Base-by-base conservation (phyloP, 2,888 invertebrate species). In the Synanthedon vespiformis region DNA sequence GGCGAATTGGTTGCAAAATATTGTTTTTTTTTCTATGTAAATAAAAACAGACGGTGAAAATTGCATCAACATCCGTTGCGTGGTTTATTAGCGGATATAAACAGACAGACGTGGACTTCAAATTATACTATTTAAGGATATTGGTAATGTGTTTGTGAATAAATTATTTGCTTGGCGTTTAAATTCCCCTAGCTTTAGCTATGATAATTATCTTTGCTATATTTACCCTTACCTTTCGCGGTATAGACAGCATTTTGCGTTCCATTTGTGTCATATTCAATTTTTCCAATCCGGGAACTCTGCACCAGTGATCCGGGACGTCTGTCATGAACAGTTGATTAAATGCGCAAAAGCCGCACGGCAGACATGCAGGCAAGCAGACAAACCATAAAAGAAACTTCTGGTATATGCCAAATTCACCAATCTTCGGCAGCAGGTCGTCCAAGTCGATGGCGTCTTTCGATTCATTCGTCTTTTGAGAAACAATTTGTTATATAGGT, bases 251-350 rank as follows among this genome's bases (percentile, higher is more conserved):
- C 53, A 78, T 73, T 77, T 90, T 91, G 53, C 92, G 84, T 67
- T 90, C 84, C 52, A 90, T 85, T 58, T 80, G 70, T 4, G 90
- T 88, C 51, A 92, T 72, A 68, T 90, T 89, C 55, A 62, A 64
- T 49, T 60, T 74, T 67, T 84, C 72, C 54, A 95, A 79, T 60
- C 92, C 91, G 0, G 94, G 93, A 22, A 94, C 90, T 56, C 78
- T 88, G 71, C 96, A 97, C 95, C 96, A 96, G 80, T 96, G 93
- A 48, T 93, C 91, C 0, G 96, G 96, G 40, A 92, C 91, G 64
- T 95, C 93, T 4, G 95, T 91, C 94, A 97, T 95, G 80, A 97
- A 97, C 41, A 97, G 89, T 80, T 96, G 96, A 83, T 95, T 96
- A 80, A 97, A 96, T 4, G 96, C 96, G 77, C 95, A 94, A 80